phyloP scores from a whole-genome alignment of 2,113 vertebrate genomes.

The Pelecanus crispus region DNA sequence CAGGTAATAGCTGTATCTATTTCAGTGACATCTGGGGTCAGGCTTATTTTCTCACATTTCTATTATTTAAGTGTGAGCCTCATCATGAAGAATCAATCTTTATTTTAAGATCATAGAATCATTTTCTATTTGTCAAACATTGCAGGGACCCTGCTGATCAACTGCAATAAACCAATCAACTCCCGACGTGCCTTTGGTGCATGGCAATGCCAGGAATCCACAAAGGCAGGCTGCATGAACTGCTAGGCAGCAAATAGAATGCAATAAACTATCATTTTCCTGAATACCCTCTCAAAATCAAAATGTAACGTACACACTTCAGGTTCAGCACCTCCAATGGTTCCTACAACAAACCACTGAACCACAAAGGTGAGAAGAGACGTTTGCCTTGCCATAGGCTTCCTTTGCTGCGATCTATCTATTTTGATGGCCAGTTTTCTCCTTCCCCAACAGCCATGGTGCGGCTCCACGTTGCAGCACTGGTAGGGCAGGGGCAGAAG shows the following conservation, averaged over 20 bases:
- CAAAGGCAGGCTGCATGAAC: constrained; percentile 27
- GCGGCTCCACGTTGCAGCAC: background rate
- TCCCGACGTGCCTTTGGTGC: background rate
- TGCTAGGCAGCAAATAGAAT: constrained; percentile 19
- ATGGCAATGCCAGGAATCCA: background rate
- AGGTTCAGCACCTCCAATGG: background rate
- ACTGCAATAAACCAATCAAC: constrained; percentile 50
- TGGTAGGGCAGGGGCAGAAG: background rate
- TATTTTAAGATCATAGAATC: constrained; percentile 27
- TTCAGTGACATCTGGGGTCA: background rate
- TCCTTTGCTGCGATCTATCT: background rate
- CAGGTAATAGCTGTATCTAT: background rate
- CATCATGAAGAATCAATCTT: background rate
- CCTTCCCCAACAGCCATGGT: background rate
- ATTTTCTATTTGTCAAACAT: constrained; percentile 1
- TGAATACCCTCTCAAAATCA: constrained; percentile 40
- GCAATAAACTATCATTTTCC: constrained; percentile 23
- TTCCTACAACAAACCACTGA: background rate
- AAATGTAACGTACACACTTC: background rate
- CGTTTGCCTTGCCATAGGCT: background rate
- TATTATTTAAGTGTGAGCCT: background rate
- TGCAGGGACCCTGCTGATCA: constrained; percentile 27
- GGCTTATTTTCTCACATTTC: background rate
- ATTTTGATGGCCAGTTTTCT: no score
- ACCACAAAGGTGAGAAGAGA: background rate